phyloP scores from a whole-genome alignment of 2,888 invertebrate genomes.

The Priocnemis perturbator region DNA sequence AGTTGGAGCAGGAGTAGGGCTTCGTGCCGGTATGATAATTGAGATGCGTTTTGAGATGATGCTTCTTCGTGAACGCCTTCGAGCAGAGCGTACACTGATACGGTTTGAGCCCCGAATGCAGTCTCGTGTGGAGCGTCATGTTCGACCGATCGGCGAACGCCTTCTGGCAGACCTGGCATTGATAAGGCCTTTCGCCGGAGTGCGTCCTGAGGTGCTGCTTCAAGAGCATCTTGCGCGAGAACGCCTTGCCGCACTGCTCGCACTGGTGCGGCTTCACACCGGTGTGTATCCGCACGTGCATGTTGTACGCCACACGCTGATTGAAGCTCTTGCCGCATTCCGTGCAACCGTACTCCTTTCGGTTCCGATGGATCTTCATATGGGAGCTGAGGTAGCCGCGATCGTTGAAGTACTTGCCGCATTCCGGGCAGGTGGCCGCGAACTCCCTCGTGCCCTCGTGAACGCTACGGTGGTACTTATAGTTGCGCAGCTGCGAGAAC shows the following conservation, averaged over 20 bases:
- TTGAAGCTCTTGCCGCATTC: slow-evolving; percentile 90
- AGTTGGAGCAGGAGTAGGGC: slow-evolving; percentile 85
- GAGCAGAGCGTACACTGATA: slow-evolving; percentile 81
- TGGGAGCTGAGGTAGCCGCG: slow-evolving; percentile 90
- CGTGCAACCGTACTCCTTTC: slow-evolving; percentile 88
- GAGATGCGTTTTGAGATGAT: slow-evolving; percentile 89
- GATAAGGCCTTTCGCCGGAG: slow-evolving; percentile 88
- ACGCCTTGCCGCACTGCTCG: slow-evolving; percentile 86
- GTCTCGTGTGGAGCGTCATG: slow-evolving; percentile 87
- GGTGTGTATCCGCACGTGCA: slow-evolving; percentile 90
- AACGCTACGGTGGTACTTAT: slow-evolving; percentile 87
- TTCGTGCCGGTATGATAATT: slow-evolving; percentile 91
- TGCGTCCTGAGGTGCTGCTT: slow-evolving; percentile 90
- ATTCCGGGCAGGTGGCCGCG: slow-evolving; percentile 84
- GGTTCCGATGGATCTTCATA: slow-evolving; percentile 90
- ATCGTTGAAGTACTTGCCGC: slow-evolving; percentile 90
- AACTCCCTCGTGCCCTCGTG: slow-evolving; percentile 90
- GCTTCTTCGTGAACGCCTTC: slow-evolving; percentile 91
- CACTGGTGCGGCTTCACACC: slow-evolving; percentile 88
- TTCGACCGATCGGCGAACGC: slow-evolving; percentile 90
- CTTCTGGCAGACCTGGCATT: slow-evolving; percentile 87
- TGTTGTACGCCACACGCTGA: slow-evolving; percentile 91
- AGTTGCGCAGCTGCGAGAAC: slow-evolving; percentile 89
- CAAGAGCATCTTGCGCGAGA: slow-evolving; percentile 89
- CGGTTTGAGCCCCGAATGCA: slow-evolving; percentile 89